Percentiles rank a stretch among this genome's conserved stretches.
Conservation (phyloP, 2,888 invertebrate species). For the Agonum fuliginosum region DNA sequence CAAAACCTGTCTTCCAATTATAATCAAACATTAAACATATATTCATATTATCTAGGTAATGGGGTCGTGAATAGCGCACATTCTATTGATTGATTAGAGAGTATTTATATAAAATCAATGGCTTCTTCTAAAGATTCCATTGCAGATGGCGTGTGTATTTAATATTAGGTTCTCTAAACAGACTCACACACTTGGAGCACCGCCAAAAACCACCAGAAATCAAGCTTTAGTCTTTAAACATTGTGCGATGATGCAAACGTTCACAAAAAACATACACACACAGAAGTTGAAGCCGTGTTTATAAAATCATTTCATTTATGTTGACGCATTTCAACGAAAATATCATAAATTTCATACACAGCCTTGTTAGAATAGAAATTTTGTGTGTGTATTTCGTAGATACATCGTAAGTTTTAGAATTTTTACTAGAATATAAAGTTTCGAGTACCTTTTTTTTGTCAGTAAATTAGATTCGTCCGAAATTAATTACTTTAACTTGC, state of each 20-base stretch:
- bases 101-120: constrained; percentile 52
- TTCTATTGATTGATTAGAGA: constrained; percentile 26
- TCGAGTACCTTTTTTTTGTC: too few relatives aligned
- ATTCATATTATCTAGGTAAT: constrained; percentile 12
- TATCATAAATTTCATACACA: constrained; percentile 1
- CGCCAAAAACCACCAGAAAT: constrained; percentile 51
- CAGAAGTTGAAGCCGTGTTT: constrained; percentile 36
- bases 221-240: constrained; percentile 41
- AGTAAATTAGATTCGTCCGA: too few relatives aligned
- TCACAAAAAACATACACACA: constrained; percentile 43
- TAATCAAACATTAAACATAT: constrained; percentile 23
- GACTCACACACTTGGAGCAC: constrained; percentile 56
- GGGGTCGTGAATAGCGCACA: constrained; percentile 2
- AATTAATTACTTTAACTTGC: too few relatives aligned
- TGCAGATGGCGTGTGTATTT: constrained; percentile 39
- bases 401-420: background rate
- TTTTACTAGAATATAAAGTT: too few relatives aligned
- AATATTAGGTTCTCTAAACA: constrained; percentile 53
- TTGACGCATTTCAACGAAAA: constrained; percentile 14
- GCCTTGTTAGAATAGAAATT: constrained; percentile 26
- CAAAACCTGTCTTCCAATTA: background rate
- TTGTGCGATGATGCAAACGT: constrained; percentile 50
- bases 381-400: background rate
- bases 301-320: constrained; percentile 33
- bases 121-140: constrained; percentile 30